Conservation (phyloP, 2,797 vertebrate genomes). For the Sebastolobus altivelis region DNA sequence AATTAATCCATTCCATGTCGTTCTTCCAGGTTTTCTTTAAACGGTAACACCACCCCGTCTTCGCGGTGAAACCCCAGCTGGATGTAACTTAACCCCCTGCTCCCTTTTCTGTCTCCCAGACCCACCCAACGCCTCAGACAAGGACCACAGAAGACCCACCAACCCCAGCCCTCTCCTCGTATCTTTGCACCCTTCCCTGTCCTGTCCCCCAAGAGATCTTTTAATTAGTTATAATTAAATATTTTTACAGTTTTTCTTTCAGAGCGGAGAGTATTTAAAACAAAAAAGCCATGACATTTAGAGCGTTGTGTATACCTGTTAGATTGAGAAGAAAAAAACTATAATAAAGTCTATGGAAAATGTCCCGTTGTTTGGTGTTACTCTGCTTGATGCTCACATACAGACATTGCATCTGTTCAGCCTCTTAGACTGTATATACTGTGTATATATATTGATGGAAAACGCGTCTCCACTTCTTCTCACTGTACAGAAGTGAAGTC, state of each 20-base stretch:
- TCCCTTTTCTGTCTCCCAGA: constrained; percentile 53
- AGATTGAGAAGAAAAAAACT: constrained; percentile 77
- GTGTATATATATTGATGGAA: too few relatives aligned
- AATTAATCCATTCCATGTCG: not conserved
- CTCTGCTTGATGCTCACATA: not conserved
- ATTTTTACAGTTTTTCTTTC: constrained; percentile 89
- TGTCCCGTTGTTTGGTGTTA: not conserved
- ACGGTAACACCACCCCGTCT: constrained; percentile 81
- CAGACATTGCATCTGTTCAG: not conserved
- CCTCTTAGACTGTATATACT: too few relatives aligned
- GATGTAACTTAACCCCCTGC: constrained; percentile 55
- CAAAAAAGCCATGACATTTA: constrained; percentile 85
- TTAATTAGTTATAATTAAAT: constrained; percentile 87
- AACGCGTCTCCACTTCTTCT: too few relatives aligned
- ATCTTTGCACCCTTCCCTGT: constrained; percentile 56
- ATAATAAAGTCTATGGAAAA: constrained; percentile 87
- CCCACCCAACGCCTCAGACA: constrained; percentile 50
- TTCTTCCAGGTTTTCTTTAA: constrained; percentile 80
- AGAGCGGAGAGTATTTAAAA: constrained; percentile 88
- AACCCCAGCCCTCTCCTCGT: constrained; percentile 2
- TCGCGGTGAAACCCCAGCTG: constrained; percentile 74
- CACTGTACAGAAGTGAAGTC: too few relatives aligned
- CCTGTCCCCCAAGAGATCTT: constrained; percentile 79
- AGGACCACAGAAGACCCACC: constrained; percentile 67
- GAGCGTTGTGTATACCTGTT: constrained; percentile 84